Percentiles rank a stretch among this genome's conserved stretches.
These are phyloP conservation scores for Tyrophagus putrescentiae DNA, from an alignment of 1,140 invertebrate species.

Conservation along the genomic window DNA sequence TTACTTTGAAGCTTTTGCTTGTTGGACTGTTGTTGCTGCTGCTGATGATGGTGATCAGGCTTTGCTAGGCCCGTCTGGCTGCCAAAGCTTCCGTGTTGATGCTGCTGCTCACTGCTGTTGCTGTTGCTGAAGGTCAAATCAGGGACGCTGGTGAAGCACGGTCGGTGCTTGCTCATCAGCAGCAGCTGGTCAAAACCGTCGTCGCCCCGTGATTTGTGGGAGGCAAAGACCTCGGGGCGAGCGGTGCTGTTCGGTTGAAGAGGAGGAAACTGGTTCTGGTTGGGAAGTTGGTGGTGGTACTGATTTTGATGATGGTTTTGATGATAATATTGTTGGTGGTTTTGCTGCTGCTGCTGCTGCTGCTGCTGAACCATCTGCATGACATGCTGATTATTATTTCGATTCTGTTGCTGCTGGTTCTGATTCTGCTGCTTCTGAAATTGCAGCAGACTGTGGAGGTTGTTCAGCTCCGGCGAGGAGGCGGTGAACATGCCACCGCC, in stretches of 20 bases:
- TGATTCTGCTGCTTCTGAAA: neutral
- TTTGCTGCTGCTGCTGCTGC: neutral
- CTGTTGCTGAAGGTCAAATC: slow-evolving; percentile 4
- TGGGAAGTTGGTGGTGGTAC: neutral
- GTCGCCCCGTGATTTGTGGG: too few relatives aligned
- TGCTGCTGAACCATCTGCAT: neutral
- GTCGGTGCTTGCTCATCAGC: neutral
- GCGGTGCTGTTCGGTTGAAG: neutral
- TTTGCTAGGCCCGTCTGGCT: neutral
- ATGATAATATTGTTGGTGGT: too few relatives aligned
- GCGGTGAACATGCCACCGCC: slow-evolving; percentile 3
- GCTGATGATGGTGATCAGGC: neutral
- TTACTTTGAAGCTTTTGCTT: too few relatives aligned
- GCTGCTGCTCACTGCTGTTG: neutral
- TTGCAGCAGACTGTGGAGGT: neutral
- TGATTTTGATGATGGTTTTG: neutral
- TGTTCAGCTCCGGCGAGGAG: slow-evolving; percentile 3
- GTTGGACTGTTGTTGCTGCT: neutral
- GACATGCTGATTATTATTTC: too few relatives aligned
- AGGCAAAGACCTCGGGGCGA: neutral
- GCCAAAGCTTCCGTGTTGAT: neutral
- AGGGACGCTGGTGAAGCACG: slow-evolving; percentile 7
- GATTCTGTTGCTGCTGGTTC: too few relatives aligned
- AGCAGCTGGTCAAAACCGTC: neutral
- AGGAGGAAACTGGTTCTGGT: neutral